Evolutionary conservation across 2,888 invertebrate species (phyloP).

Genomic region (Frankliniella intonsa): DNA sequence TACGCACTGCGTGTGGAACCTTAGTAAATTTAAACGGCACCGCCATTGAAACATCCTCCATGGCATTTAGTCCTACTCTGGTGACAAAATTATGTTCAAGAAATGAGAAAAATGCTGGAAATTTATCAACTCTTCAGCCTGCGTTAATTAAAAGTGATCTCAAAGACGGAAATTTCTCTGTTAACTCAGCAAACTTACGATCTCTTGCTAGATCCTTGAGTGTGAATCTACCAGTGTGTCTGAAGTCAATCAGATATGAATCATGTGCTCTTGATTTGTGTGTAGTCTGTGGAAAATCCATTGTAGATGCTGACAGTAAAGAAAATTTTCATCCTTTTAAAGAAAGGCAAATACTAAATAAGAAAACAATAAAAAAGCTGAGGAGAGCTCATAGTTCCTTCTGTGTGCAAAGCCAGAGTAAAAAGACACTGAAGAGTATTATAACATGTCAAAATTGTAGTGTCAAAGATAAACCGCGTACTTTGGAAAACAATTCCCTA

Average conservation of each 20-base stretch:
- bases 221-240: neutral
- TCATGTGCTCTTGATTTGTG: neutral
- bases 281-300: neutral
- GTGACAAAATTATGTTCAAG: neutral
- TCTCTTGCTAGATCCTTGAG: neutral
- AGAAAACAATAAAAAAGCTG: neutral
- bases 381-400: slow-evolving; percentile 4
- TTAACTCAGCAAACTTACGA: neutral
- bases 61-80: neutral
- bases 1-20: neutral
- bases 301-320: neutral
- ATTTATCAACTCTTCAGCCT: neutral
- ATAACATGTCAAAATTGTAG: neutral
- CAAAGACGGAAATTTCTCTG: neutral
- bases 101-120: neutral
- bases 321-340: neutral
- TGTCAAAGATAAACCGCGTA: slow-evolving; percentile 41
- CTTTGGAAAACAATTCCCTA: neutral
- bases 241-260: neutral
- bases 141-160: neutral
- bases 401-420: slow-evolving; percentile 7
- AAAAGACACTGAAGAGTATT: neutral
- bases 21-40: neutral
- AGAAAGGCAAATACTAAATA: neutral
- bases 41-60: neutral